A percentile compares a stretch with the other conserved stretches of the same genome.
phyloP scores from a whole-genome alignment of 2,113 vertebrate genomes.

The Oreochromis aureus region DNA sequence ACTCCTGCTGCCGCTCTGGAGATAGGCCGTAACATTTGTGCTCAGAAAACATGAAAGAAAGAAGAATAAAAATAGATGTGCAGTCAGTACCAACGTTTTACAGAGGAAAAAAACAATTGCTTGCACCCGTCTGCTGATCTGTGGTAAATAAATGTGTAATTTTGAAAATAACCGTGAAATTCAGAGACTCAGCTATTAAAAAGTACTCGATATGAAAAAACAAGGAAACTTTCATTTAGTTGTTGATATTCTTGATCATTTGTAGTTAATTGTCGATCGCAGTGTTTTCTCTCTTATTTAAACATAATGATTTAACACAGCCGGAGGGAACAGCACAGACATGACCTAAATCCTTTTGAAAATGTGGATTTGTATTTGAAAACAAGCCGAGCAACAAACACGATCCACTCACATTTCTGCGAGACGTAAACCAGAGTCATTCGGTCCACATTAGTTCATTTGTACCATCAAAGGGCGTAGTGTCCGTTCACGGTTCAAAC shows the following conservation, averaged over 20 bases:
- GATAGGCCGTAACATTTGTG: slow-evolving; percentile 23
- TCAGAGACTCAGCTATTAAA: background rate
- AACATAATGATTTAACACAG: background rate
- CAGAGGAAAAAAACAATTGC: background rate
- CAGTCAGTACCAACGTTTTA: background rate
- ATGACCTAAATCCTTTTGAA: background rate
- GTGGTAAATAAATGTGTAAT: background rate
- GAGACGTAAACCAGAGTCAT: slow-evolving; percentile 18
- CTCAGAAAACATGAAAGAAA: slow-evolving; percentile 50
- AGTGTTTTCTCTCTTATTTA: background rate
- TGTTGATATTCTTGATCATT: background rate
- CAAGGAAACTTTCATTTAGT: background rate
- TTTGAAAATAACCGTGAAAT: background rate
- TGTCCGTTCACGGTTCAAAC: background rate
- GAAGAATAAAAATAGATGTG: slow-evolving; percentile 39
- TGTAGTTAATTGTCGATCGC: background rate
- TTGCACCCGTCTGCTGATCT: background rate
- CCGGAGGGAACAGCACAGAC: background rate
- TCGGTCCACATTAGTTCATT: slow-evolving; percentile 19
- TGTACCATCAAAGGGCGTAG: background rate
- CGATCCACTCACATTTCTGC: slow-evolving; percentile 12
- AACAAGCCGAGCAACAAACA: background rate
- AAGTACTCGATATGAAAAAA: background rate
- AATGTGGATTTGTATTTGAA: background rate
- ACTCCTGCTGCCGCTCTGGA: slow-evolving; percentile 29